phyloP scores from a whole-genome alignment of 1,140 invertebrate genomes.

The Arctopsyche grandis region DNA sequence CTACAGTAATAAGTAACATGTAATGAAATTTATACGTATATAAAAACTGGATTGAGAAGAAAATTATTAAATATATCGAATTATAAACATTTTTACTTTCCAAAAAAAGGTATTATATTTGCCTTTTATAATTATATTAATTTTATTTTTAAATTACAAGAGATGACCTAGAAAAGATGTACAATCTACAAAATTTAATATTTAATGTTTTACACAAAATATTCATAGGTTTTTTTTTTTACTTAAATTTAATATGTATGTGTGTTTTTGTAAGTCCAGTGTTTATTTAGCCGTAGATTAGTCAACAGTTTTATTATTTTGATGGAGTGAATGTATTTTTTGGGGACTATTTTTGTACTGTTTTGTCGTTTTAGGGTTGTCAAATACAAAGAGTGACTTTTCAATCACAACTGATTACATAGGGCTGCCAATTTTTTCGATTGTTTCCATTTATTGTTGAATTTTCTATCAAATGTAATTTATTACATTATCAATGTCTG shows the following conservation, averaged over 20 bases:
- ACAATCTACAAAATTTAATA: conserved; percentile 11
- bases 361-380: neutral
- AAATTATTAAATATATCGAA: conserved; percentile 19
- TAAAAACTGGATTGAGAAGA: conserved; percentile 35
- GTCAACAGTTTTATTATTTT: too few species aligned
- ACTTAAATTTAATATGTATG: too few species aligned
- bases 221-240: neutral
- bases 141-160: too few species aligned
- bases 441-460: too few species aligned
- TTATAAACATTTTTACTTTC: neutral
- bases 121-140: too few species aligned
- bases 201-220: conserved; percentile 17
- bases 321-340: neutral
- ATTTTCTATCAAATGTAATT: too few species aligned
- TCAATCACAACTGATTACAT: too few species aligned
- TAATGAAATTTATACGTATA: conserved; percentile 26
- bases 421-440: too few species aligned
- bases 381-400: too few species aligned
- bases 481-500: too few species aligned
- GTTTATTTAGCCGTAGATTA: too few species aligned
- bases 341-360: neutral
- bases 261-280: too few species aligned
- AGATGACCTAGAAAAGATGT: neutral
- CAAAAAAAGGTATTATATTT: neutral
- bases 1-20: conserved; percentile 36